These are phyloP conservation scores for Spilosoma lubricipeda DNA, from an alignment of 2,888 invertebrate genomes.

Conservation along the genomic window DNA sequence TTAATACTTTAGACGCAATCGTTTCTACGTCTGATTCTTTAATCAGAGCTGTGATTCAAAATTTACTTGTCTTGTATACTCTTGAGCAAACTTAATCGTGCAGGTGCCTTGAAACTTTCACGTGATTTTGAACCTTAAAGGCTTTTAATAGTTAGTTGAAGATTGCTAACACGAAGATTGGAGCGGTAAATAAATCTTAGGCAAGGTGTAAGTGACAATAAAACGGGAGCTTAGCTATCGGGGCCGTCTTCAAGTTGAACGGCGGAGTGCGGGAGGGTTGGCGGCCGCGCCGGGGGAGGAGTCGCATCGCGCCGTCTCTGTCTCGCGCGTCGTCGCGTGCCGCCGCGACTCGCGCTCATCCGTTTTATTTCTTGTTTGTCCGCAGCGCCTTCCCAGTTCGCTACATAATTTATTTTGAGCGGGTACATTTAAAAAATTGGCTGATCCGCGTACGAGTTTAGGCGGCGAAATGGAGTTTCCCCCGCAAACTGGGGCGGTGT, in stretches of 20 bases:
- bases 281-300: constrained; percentile 58
- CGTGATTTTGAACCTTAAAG: constrained; percentile 54
- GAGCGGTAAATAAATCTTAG: constrained; percentile 75
- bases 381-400: constrained; percentile 73
- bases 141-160: constrained; percentile 46
- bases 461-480: constrained; percentile 79
- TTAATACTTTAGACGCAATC: constrained; percentile 81
- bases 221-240: constrained; percentile 84
- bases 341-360: constrained; percentile 67
- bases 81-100: constrained; percentile 52
- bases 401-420: constrained; percentile 85
- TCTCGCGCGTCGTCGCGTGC: constrained; percentile 53
- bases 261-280: constrained; percentile 46
- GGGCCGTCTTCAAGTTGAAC: constrained; percentile 83
- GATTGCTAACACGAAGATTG: constrained; percentile 57
- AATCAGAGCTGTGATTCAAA: constrained; percentile 78
- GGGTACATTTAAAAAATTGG: constrained; percentile 85
- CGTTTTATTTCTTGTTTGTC: constrained; percentile 83
- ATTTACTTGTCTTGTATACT: constrained; percentile 75
- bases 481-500: constrained; percentile 53
- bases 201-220: constrained; percentile 85
- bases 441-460: constrained; percentile 74
- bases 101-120: constrained; percentile 22
- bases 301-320: constrained; percentile 64
- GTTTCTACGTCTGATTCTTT: constrained; percentile 79